Conservation (phyloP, 2,888 invertebrate species). For the Zhuqinia jingwanae region DNA sequence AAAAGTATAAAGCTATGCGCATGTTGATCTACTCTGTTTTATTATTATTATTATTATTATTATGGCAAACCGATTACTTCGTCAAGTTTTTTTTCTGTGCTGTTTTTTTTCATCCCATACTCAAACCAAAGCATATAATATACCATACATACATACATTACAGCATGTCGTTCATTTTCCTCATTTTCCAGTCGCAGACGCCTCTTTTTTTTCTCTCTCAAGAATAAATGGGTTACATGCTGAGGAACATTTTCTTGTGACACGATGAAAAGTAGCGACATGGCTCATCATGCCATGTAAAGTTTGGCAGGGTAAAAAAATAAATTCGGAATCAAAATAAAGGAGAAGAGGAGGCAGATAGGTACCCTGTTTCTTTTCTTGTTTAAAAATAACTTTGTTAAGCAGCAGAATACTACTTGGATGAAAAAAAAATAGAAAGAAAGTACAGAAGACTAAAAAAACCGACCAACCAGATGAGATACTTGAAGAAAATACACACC, state of each 20-base stretch:
- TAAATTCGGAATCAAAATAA: slow-evolving; percentile 56
- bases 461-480: slow-evolving; percentile 52
- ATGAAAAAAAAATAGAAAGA: no score
- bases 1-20: background rate
- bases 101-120: no score
- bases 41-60: slow-evolving; percentile 9
- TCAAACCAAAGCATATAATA: no score
- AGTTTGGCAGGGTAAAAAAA: slow-evolving; percentile 35
- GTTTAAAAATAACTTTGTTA: slow-evolving; percentile 38
- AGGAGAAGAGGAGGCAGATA: background rate
- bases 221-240: slow-evolving; percentile 41
- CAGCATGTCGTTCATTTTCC: background rate
- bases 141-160: no score
- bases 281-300: slow-evolving; percentile 63
- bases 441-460: no score
- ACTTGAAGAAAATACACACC: slow-evolving; percentile 35
- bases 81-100: background rate
- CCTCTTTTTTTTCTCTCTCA: no score
- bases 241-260: slow-evolving; percentile 58
- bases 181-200: slow-evolving; percentile 34
- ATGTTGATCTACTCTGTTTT: no score
- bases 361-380: slow-evolving; percentile 19
- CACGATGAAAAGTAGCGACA: slow-evolving; percentile 71
- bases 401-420: background rate
- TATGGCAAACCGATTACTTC: slow-evolving; percentile 49